Percentiles rank a stretch among this genome's conserved stretches.
These are phyloP conservation scores for Papilio polyxenes DNA, from an alignment of 1,140 invertebrate genomes.

Conservation along the genomic window DNA sequence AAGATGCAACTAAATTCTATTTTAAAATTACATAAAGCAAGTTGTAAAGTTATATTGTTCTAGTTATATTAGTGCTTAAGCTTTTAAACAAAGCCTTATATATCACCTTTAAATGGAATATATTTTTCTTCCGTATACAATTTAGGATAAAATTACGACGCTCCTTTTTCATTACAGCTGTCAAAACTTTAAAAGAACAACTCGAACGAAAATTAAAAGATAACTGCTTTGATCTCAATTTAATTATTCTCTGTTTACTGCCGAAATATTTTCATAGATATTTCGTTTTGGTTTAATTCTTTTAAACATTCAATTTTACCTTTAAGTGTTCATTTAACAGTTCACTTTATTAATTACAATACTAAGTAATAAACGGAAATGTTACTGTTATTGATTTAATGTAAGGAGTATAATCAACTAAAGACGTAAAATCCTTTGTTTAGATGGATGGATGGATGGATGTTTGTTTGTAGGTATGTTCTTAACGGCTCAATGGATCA, in stretches of 20 bases:
- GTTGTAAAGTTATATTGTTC: too few species aligned
- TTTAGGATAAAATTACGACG: background rate
- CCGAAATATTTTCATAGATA: background rate
- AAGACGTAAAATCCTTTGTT: too few species aligned
- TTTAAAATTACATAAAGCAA: too few species aligned
- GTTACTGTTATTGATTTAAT: too few species aligned
- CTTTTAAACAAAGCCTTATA: background rate
- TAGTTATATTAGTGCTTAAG: too few species aligned
- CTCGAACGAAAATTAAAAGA: constrained; percentile 17
- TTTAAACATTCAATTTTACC: background rate
- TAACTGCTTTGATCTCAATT: constrained; percentile 3
- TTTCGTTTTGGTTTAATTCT: constrained; percentile 11
- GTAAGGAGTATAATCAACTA: too few species aligned
- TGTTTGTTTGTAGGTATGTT: too few species aligned
- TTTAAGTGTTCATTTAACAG: background rate
- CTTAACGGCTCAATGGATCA: too few species aligned
- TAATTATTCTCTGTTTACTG: constrained; percentile 5
- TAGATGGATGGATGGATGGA: too few species aligned
- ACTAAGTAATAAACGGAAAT: too few species aligned
- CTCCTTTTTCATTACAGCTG: background rate
- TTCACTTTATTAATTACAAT: too few species aligned
- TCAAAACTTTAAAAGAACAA: constrained; percentile 15
- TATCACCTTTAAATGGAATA: background rate
- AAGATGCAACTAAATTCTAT: too few species aligned
- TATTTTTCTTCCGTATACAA: background rate